Base-by-base conservation (phyloP, 2,888 invertebrate species). In the Mellilla xanthometata region DNA sequence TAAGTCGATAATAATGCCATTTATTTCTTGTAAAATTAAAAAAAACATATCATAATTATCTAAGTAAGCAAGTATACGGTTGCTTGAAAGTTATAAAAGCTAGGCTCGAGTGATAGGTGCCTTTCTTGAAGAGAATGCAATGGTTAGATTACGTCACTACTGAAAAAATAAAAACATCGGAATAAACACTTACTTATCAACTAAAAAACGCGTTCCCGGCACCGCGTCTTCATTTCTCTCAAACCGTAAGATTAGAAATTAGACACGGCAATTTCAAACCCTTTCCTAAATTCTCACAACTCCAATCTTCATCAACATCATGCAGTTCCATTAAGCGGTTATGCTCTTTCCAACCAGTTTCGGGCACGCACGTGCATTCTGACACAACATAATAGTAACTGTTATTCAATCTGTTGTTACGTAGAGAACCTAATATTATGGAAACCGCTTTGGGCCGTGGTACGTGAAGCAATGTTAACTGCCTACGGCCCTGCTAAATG, bases 401-500 rank as follows among this genome's bases (percentile, higher is more conserved):
- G 33, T 34, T 39, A 12, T 28, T 9, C 29, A 48, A 48, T 41
- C 47, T 48, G 24, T 23, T 50, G 47, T 54, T 49, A 47, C 39
- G 31, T 46, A 42, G 35, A 35, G 40, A 51, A 49, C 47, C 42
- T 43, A 48, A 47, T 53, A 42, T 43, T 51, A 52, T 57, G 39
- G 32, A 47, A 52, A 49, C 44, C 43, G 49, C 35, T 54, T 51
- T 49, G 32, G 42, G 40, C 40, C 47, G 44, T 43, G 49, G 39
- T 34, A 54, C 54, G 54, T 50, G 52, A 54, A 39, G 49, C 46
- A 52, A 57, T 50, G 52, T 44, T 35, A 52, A 52, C 52, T 27
- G 27, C 10, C 19, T 10, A 4, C 13, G 40, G 49, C 12, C 19
- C 27, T 22, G 39, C 44, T 43, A 35, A 48, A 48, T 48, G 38